Conservation (phyloP, 2,113 vertebrate species). For the Sisor rabdophorus region DNA sequence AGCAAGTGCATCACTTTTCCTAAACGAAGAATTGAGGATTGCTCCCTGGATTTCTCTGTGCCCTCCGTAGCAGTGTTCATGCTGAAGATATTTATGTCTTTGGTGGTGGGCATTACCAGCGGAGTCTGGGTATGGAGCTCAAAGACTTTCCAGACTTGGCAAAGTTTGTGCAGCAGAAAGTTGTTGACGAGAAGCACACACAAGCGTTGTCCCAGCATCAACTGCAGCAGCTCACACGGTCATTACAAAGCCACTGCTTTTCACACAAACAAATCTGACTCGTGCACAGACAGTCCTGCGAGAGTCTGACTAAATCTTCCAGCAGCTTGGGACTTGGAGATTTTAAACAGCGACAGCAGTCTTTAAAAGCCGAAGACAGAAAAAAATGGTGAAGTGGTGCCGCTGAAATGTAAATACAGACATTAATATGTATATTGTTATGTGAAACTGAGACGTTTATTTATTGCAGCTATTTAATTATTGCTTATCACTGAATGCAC, state of each 20-base stretch:
- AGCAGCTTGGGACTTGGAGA: not conserved
- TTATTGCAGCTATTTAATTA: conserved; percentile 59
- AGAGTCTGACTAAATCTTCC: conserved; percentile 66
- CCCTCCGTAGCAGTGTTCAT: conserved; percentile 82
- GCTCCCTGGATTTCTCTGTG: conserved; percentile 75
- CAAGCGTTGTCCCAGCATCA: conserved; percentile 73
- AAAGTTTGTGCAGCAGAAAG: conserved; percentile 78
- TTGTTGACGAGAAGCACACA: conserved; percentile 69
- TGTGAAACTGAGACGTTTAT: conserved; percentile 39
- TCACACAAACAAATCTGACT: conserved; percentile 79
- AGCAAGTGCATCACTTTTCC: conserved; percentile 65
- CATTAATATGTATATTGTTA: not conserved
- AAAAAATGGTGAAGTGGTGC: not conserved
- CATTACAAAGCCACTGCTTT: conserved; percentile 79
- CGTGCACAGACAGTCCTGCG: conserved; percentile 75
- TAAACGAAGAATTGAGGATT: conserved; percentile 68
- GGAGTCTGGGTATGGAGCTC: conserved; percentile 90
- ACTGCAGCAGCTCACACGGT: conserved; percentile 71
- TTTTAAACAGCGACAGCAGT: not conserved
- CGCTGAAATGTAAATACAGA: conserved; percentile 26
- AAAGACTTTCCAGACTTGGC: conserved; percentile 88
- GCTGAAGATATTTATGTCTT: conserved; percentile 87
- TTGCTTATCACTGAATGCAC: conserved; percentile 38
- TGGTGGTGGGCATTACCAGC: conserved; percentile 86
- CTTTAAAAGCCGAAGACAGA: not conserved